Evolutionary conservation across 2,888 invertebrate species (phyloP).

Genomic region (Parnassius apollo): DNA sequence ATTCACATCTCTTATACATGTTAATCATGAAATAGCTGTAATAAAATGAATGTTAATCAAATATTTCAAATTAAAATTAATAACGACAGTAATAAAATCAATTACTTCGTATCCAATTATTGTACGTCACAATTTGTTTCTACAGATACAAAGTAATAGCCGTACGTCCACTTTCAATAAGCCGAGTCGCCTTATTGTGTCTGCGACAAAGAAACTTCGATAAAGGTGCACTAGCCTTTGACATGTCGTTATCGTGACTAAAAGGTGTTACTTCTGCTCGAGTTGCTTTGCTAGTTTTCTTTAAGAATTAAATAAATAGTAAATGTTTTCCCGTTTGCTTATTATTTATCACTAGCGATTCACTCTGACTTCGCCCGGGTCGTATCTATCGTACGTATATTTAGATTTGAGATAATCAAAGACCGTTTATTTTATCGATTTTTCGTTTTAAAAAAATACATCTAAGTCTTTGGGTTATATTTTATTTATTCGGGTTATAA

Average conservation of each 20-base stretch:
- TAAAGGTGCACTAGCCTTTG: slow-evolving; percentile 27
- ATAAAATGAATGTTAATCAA: background rate
- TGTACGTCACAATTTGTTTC: background rate
- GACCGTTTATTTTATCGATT: no score
- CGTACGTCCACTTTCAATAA: slow-evolving; percentile 37
- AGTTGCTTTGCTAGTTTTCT: slow-evolving; percentile 16
- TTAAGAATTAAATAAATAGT: slow-evolving; percentile 12
- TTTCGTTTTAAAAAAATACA: no score
- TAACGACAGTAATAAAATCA: background rate
- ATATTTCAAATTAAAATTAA: background rate
- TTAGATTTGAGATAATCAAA: no score
- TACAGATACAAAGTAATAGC: slow-evolving; percentile 27
- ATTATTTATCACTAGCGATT: background rate
- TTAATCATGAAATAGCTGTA: no score
- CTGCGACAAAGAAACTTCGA: slow-evolving; percentile 23
- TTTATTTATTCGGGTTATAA: no score
- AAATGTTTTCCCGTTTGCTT: slow-evolving; percentile 6
- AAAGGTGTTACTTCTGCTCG: slow-evolving; percentile 27
- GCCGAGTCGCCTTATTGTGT: slow-evolving; percentile 24
- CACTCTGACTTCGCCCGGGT: no score
- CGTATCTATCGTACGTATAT: no score
- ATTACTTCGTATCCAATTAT: slow-evolving; percentile 7
- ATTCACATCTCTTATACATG: background rate
- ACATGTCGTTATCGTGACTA: slow-evolving; percentile 28
- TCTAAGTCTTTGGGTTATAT: no score